A percentile compares a stretch with the other conserved stretches of the same genome.
Conservation (phyloP, 1,140 invertebrate genomes). For the Drosophila micromelanica region DNA sequence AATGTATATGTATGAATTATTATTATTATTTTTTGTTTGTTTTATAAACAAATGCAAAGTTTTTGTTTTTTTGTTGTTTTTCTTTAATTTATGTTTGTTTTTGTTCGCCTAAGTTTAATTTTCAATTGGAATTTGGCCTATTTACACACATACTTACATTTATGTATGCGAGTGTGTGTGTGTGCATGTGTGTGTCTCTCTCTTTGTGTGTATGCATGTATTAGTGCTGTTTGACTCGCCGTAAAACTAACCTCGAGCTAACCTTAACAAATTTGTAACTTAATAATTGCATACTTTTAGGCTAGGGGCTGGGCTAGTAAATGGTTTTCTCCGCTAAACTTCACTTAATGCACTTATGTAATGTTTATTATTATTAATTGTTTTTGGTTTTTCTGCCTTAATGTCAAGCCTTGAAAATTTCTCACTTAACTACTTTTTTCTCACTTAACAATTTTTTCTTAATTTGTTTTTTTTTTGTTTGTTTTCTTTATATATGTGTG, state of each 20-base stretch:
- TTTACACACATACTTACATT: conserved; percentile 12
- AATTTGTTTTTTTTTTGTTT: background rate
- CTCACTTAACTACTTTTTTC: conserved; percentile 61
- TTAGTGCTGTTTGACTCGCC: conserved; percentile 7
- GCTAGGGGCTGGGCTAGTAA: conserved; percentile 74
- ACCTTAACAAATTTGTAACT: conserved; percentile 68
- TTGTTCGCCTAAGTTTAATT: conserved; percentile 25
- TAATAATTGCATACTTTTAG: conserved; percentile 77
- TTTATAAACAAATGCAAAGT: conserved; percentile 66
- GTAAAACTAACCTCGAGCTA: conserved; percentile 41
- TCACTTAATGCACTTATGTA: conserved; percentile 77
- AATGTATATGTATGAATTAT: conserved; percentile 29
- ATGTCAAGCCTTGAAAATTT: conserved; percentile 39
- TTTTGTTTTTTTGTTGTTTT: conserved; percentile 1
- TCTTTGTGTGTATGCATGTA: conserved; percentile 13
- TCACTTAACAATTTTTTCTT: conserved; percentile 24
- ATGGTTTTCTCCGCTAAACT: conserved; percentile 56
- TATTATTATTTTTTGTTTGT: conserved; percentile 58
- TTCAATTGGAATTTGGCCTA: conserved; percentile 54
- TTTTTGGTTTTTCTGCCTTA: conserved; percentile 8
- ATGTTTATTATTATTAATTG: conserved; percentile 40
- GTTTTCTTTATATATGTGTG: conserved; percentile 6
- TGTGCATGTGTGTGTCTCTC: conserved; percentile 18
- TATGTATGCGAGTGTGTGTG: background rate
- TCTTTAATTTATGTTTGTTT: conserved; percentile 3